Evolutionary conservation across 2,888 invertebrate genomes (phyloP), one percentile per base, ranked within the genome.

Genomic region (Meloe dianella): DNA sequence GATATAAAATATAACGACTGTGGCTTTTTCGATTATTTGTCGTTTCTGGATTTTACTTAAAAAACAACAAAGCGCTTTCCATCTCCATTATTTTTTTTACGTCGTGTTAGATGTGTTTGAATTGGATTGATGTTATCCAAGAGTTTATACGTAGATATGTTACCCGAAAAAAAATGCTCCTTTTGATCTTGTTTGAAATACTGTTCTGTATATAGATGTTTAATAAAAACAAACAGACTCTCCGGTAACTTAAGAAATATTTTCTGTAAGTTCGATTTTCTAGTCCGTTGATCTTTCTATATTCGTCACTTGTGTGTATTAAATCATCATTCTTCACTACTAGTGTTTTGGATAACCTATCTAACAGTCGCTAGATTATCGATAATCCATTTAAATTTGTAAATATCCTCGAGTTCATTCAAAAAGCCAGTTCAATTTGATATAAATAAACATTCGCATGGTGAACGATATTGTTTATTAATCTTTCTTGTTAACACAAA

Each of bases 101-200:
- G 7, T 30, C 9, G 9, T 30, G 30, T 8, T 2, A 8, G 17
- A 47, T 51, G 10, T 22, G 51, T 22, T 51, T 22, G 24, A 51
- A 51, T 51, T 51, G 22, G 10, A 41, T 35, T 14, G 12, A 14
- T 7, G 17, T 41, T 35, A 35, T 35, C 14, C 35, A 12, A 35
- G 12, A 12, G 12, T 35, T 41, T 41, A n/a, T 41, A 41, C 41
- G n/a, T 41, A 17, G 41, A 7, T n/a, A 7, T 41, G 41, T 2
- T 32, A 6, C 1, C 32, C 3, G 32, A 41, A 14, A 58, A 30
- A 57, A 58, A 58, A 58, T 58, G 8, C 17, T 32, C 4, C 29
- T 51, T 51, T 51, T 22, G 20, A 58, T 32, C 32, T 22, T 58
- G 58, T 58, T 58, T 58, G 22, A 32, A 32, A 30, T 58, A 58